Evolutionary conservation across 1,140 invertebrate genomes (phyloP), one percentile per base, ranked within the genome.

Genomic region (Drosophila pandora): DNA sequence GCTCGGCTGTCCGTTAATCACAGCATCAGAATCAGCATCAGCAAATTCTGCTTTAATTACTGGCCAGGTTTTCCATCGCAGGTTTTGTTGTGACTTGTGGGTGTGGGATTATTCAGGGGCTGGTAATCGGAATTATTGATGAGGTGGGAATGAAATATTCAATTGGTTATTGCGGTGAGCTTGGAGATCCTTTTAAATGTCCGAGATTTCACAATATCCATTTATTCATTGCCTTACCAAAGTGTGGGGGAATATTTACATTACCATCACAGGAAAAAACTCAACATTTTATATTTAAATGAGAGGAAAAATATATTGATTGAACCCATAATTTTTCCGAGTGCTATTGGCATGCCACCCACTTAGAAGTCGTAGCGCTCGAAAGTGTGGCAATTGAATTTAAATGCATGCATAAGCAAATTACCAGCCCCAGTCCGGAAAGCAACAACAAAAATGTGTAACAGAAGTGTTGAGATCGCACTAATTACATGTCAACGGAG

Each of bases 401-500:
- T 87, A 63, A 84, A 84, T 84, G 74, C 80, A 70, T 77, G 71
- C 73, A 77, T 81, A 77, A 72, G 82, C 81, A 82, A 85, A 85
- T 87, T 82, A 60, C 50, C 59, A 47, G 22, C 49, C 8, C 59
- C 43, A 41, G 61, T 25, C 21, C 17, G 43, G 30, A 25, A 57
- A 47, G 43, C 55, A 59, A 50, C 61, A 76, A 52, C n/a, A 67
- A 57, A 63, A 81, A 80, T 75, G 45, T 74, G 61, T 71, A 78
- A 88, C 82, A 82, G 82, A 87, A 88, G 82, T 87, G 82, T 87
- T 87, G 83, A 87, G 82, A 87, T 87, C 63, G 83, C 79, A 76
- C 82, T 87, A 87, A 87, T 87, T 88, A 87, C 82, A 88, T 82
- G 83, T 88, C 83, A 87, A 60, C 55, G 65, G 65, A 49, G 54